Evolutionary conservation across 2,888 invertebrate genomes (phyloP).

Genomic region (Nebria salina): DNA sequence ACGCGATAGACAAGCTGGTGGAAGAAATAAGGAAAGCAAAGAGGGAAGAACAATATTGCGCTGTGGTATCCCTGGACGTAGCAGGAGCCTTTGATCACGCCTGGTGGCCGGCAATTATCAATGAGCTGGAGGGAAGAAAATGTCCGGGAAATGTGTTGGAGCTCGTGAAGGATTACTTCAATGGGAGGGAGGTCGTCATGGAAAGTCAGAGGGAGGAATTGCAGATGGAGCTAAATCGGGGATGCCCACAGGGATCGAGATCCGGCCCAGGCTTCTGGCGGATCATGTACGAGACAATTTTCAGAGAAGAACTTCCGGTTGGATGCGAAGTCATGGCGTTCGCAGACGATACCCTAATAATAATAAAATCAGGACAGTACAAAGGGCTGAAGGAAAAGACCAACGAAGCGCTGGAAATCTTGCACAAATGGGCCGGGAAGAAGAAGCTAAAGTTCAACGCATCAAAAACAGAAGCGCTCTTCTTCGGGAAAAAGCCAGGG

Average conservation of each 20-base stretch:
- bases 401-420: not conserved
- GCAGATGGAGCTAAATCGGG: not conserved
- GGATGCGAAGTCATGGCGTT: slow-evolving; percentile 10
- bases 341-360: slow-evolving; percentile 13
- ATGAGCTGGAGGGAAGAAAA: too few species aligned
- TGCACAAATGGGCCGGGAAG: not conserved
- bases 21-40: too few species aligned
- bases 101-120: too few species aligned
- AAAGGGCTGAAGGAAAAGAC: not conserved
- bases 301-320: slow-evolving; percentile 22
- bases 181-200: too few species aligned
- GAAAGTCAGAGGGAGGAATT: too few species aligned
- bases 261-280: slow-evolving; percentile 40
- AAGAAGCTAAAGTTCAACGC: slow-evolving; percentile 31
- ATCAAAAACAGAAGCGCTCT: slow-evolving; percentile 14
- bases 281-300: slow-evolving; percentile 28
- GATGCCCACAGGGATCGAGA: slow-evolving; percentile 45
- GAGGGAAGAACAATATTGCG: too few species aligned
- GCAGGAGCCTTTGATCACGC: too few species aligned
- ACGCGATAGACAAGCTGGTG: too few species aligned
- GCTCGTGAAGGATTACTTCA: too few species aligned
- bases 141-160: too few species aligned
- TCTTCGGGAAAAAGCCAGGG: not conserved
- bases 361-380: not conserved
- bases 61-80: too few species aligned